These are phyloP conservation scores for Danio kyathit DNA, from an alignment of 2,797 vertebrate species.

Conservation along the genomic window DNA sequence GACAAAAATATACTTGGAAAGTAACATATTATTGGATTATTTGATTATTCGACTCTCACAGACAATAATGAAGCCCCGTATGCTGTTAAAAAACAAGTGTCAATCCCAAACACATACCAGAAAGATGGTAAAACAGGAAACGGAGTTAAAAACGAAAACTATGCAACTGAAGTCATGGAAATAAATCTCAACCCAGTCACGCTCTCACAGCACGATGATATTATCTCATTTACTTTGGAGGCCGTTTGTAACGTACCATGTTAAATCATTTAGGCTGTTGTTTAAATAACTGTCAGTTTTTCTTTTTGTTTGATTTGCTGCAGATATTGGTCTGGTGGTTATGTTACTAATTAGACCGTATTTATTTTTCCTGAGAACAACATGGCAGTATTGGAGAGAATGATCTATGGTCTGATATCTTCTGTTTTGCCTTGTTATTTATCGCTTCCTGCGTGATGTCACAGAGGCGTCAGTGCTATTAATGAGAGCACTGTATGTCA, in stretches of 20 bases:
- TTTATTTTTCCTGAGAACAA: slow-evolving; percentile 2
- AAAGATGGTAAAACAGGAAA: background rate
- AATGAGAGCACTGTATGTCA: slow-evolving; percentile 19
- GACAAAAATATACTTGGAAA: too few species aligned
- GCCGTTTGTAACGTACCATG: background rate
- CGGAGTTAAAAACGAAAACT: background rate
- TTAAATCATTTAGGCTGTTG: slow-evolving; percentile 27
- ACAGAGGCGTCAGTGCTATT: slow-evolving; percentile 60
- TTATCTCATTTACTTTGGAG: slow-evolving; percentile 21
- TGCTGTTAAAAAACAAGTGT: background rate
- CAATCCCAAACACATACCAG: background rate
- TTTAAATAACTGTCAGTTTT: slow-evolving; percentile 25
- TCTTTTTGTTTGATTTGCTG: background rate
- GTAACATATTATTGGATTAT: too few species aligned
- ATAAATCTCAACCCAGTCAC: background rate
- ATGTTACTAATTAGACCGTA: slow-evolving; percentile 18
- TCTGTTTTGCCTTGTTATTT: slow-evolving; percentile 58
- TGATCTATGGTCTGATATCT: slow-evolving; percentile 10
- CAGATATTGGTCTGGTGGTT: background rate
- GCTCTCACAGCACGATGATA: slow-evolving; percentile 10
- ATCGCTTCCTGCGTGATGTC: slow-evolving; percentile 63
- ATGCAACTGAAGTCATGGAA: background rate
- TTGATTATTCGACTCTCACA: too few species aligned
- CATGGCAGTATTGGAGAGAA: slow-evolving; percentile 26
- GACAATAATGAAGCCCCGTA: too few species aligned